A percentile compares a stretch with the other conserved stretches of the same genome.
Evolutionary conservation across 2,113 vertebrate genomes (phyloP).

Genomic region (Erinaceus europaeus): DNA sequence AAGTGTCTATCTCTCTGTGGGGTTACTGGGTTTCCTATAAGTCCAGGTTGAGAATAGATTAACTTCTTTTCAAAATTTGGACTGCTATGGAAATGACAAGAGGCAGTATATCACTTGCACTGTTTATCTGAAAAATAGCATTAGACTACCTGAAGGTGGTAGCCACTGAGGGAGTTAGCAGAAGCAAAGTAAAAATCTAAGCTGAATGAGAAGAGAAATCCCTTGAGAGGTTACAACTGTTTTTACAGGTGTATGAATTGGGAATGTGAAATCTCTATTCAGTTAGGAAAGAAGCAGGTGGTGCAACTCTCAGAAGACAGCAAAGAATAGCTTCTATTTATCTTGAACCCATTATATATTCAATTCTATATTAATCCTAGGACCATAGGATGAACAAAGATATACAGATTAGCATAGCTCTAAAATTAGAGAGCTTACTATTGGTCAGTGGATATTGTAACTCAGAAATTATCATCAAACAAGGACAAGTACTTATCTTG

Average conservation of each 20-base stretch:
- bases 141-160: slow-evolving; percentile 35
- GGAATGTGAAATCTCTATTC: not conserved
- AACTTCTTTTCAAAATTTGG: slow-evolving; percentile 39
- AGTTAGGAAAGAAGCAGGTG: not conserved
- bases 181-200: slow-evolving; percentile 28
- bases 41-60: slow-evolving; percentile 20
- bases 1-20: not conserved
- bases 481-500: not conserved
- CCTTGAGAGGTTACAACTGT: slow-evolving; percentile 14
- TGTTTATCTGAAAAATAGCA: slow-evolving; percentile 39
- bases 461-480: not conserved
- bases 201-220: not conserved
- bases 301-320: not conserved
- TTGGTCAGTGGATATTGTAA: not conserved
- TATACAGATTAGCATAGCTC: not conserved
- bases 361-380: not conserved
- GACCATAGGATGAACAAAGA: not conserved
- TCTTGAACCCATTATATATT: not conserved
- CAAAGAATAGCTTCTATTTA: not conserved
- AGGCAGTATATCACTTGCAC: not conserved
- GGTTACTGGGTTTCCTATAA: not conserved
- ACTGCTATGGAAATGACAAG: slow-evolving; percentile 5
- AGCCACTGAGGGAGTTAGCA: not conserved
- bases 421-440: not conserved
- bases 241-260: not conserved